Evolutionary conservation across 1,140 invertebrate species (phyloP).

Genomic region (Berghia stephanieae): DNA sequence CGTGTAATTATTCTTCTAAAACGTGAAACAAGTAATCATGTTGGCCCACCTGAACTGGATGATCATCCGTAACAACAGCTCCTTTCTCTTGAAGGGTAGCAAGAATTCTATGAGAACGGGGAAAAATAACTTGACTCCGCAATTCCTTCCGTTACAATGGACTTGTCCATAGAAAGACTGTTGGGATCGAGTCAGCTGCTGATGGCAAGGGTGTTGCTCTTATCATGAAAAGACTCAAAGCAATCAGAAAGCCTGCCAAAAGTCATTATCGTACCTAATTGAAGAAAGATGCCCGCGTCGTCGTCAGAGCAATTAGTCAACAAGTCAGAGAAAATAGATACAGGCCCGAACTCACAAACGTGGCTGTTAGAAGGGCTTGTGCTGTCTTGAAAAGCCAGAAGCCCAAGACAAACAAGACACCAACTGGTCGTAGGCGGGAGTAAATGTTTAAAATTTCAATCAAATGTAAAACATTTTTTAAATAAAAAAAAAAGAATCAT

Average conservation of each 20-base stretch:
- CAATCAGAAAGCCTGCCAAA: conserved; percentile 79
- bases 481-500: too few relatives aligned
- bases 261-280: conserved; percentile 78
- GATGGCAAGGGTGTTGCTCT: conserved; percentile 89
- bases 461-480: too few relatives aligned
- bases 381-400: conserved; percentile 90
- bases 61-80: too few relatives aligned
- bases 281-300: conserved; percentile 83
- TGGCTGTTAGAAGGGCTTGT: conserved; percentile 86
- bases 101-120: too few relatives aligned
- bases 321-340: conserved; percentile 83
- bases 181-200: conserved; percentile 84
- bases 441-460: conserved; percentile 23
- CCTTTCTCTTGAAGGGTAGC: too few relatives aligned
- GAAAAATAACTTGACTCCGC: conserved; percentile 89
- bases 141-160: conserved; percentile 93
- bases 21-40: too few relatives aligned
- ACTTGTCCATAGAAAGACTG: conserved; percentile 84
- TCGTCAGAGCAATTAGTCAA: conserved; percentile 83
- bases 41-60: too few relatives aligned
- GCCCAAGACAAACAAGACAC: conserved; percentile 81
- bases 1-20: too few relatives aligned
- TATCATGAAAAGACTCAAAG: conserved; percentile 78
- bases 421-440: conserved; percentile 70
- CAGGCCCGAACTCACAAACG: conserved; percentile 88